A percentile compares a stretch with the other conserved stretches of the same genome.
phyloP scores from a whole-genome alignment of 2,113 vertebrate species.

The Lanius collurio region DNA sequence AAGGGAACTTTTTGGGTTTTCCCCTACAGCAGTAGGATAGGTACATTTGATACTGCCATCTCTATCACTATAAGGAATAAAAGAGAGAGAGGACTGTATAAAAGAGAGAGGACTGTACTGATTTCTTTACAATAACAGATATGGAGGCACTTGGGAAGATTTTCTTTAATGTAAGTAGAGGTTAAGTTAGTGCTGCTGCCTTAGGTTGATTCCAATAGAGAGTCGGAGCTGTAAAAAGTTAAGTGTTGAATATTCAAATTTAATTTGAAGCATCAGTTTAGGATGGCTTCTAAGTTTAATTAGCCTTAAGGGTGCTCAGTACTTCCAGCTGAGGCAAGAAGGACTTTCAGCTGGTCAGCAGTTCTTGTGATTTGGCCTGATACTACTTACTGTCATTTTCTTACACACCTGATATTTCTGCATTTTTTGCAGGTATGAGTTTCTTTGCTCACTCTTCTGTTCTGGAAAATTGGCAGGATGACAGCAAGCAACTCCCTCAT shows the following conservation, averaged over 20 bases:
- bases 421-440: background rate
- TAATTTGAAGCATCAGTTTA: conserved; percentile 1
- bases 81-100: background rate
- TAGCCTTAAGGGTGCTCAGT: background rate
- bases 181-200: background rate
- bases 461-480: conserved; percentile 38
- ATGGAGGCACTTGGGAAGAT: background rate
- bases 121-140: background rate
- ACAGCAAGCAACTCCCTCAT: conserved; percentile 40
- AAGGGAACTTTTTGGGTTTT: background rate
- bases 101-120: background rate
- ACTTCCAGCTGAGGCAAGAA: background rate
- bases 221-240: background rate
- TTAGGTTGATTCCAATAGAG: background rate
- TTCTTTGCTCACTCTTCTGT: conserved; percentile 40
- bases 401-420: background rate
- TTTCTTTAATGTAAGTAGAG: background rate
- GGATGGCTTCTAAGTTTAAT: background rate
- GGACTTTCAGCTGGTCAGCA: background rate
- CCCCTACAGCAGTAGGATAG: background rate
- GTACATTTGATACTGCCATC: background rate
- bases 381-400: background rate
- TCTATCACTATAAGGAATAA: background rate
- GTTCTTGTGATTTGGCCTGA: background rate
- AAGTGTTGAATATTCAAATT: conserved; percentile 11